phyloP scores from a whole-genome alignment of 2,888 invertebrate genomes.

The Parapristionchus giblindavisi region DNA sequence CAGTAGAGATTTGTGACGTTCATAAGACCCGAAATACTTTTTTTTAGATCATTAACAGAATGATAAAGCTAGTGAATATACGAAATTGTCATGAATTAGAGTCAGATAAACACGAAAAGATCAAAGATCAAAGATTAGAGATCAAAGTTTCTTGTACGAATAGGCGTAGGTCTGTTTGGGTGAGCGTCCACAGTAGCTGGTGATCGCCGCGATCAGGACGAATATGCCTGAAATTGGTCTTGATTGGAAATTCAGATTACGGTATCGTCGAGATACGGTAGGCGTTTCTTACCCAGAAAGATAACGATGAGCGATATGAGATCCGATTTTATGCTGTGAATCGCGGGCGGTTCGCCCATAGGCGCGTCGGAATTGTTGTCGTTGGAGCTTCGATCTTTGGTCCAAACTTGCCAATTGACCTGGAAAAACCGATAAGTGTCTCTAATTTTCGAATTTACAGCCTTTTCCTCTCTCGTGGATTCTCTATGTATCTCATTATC shows the following conservation, averaged over 20 bases:
- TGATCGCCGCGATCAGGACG: conserved; percentile 22
- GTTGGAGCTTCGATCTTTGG: background rate
- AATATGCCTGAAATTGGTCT: conserved; percentile 31
- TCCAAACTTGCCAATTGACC: conserved; percentile 33
- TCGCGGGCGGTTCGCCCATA: conserved; percentile 17
- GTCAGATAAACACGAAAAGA: too few species aligned
- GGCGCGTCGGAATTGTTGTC: conserved; percentile 1
- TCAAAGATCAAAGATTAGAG: too few species aligned
- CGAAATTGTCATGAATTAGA: too few species aligned
- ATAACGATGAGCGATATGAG: conserved; percentile 19
- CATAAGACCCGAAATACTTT: too few species aligned
- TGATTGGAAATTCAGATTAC: too few species aligned
- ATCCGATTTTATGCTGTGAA: conserved; percentile 22
- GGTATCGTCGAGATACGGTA: background rate
- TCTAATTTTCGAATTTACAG: background rate
- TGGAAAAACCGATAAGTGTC: background rate
- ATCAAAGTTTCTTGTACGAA: conserved; percentile 31
- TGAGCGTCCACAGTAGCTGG: conserved; percentile 19
- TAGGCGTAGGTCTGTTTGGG: conserved; percentile 30
- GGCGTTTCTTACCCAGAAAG: background rate
- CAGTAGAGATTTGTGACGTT: too few species aligned
- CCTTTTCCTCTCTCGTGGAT: background rate
- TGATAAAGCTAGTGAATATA: too few species aligned
- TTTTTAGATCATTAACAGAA: too few species aligned
- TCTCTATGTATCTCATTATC: background rate